Base-by-base conservation (phyloP, 2,888 invertebrate genomes). In the Pseudococcus viburni region DNA sequence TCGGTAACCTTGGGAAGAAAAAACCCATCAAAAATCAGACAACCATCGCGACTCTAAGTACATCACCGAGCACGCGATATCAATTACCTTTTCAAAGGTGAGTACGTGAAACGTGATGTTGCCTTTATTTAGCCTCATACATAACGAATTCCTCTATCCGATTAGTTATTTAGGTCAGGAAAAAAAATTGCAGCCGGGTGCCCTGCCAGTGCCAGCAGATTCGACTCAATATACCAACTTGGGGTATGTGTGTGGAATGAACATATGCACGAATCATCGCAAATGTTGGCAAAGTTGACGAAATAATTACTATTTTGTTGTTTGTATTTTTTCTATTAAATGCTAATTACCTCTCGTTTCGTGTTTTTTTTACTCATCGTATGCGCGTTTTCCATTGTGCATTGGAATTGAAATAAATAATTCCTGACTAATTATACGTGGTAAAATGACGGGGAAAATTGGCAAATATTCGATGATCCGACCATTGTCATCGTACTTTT, bases 251-350 rank as follows among this genome's bases (percentile, higher is more conserved):
- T 33, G 59, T 59, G 59, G 19, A 59, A 59, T 19, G 26, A 12
- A 73, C 33, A 73, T 26, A 33, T 73, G 68, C 59, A 73, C 68
- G 68, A 73, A 73, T 59, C 59, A 59, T 59, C 59, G 59, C 59
- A 73, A 73, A 73, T 73, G 42, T 80, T 80, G 80, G 80, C 80
- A 80, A 9, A 80, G 42, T 80, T 42, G 80, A 42, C 80, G 15
- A 80, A 80, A 80, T 80, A 80, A 80, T 80, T 80, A 80, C 80
- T 33, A 46, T 80, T 80, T 22, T 33, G 80, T 80, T 19, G 59
- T 6, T 59, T 6, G 59, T 51, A 39, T 80, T 80, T 80, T 42
- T 42, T 80, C 42, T 42, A 80, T 80, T 80, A 80, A 80, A 80
- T 80, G 80, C 80, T 80, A 80, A 80, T 80, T 80, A 80, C n/a